Conservation (phyloP, 35 echinoderm and acorn worm species). For the Eucidaris tribuloides region DNA sequence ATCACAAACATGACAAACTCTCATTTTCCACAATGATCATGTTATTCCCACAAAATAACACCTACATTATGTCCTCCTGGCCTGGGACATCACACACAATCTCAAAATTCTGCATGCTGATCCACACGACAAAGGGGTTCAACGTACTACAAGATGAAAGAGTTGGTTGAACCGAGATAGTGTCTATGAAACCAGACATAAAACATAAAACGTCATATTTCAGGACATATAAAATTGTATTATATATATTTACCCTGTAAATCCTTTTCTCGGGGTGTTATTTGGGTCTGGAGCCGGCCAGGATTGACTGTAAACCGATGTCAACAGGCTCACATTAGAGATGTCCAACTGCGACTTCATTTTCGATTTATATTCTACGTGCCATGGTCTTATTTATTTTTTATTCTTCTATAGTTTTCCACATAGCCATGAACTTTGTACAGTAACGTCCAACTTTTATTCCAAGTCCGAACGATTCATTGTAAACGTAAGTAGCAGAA, state of each 20-base stretch:
- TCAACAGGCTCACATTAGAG: conserved; percentile 4
- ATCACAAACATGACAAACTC: no score
- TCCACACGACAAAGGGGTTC: background rate
- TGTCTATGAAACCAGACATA: background rate
- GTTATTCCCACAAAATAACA: no score
- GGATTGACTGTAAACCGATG: conserved; percentile 46
- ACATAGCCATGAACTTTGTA: no score
- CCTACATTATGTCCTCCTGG: no score
- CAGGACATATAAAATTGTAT: background rate
- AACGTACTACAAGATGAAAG: background rate
- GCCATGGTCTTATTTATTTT: no score
- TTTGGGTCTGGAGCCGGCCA: conserved; percentile 55
- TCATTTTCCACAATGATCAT: no score
- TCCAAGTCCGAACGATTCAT: no score
- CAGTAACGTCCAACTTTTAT: no score
- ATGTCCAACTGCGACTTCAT: background rate
- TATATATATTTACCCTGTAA: conserved; percentile 33
- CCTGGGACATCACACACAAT: background rate
- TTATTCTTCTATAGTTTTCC: no score
- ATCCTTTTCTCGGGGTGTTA: conserved; percentile 21
- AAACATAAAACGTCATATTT: background rate
- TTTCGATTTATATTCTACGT: no score
- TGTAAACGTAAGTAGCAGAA: no score
- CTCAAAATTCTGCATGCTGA: background rate
- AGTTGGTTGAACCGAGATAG: background rate